Conservation (phyloP, 2,113 vertebrate genomes). For the Nerophis lumbriciformis region DNA sequence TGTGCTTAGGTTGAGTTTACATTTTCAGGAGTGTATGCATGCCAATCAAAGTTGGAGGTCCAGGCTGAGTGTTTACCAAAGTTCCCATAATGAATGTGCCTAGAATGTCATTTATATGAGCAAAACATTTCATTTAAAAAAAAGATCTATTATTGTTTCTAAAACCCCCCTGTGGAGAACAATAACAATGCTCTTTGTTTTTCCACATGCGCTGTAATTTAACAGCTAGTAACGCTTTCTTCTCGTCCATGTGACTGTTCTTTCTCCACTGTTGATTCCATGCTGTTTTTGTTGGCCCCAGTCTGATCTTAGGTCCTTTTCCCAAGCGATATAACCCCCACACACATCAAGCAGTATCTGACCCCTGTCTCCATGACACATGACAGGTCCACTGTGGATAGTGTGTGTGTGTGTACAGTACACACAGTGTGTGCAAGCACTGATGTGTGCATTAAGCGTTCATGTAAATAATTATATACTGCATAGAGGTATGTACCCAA, state of each 20-base stretch:
- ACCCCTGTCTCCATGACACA: slow-evolving; percentile 80
- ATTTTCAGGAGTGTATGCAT: neutral
- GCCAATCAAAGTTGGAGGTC: slow-evolving; percentile 30
- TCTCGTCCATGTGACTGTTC: slow-evolving; percentile 52
- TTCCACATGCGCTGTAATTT: slow-evolving; percentile 82
- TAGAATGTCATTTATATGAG: slow-evolving; percentile 7
- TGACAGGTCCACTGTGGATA: slow-evolving; percentile 58
- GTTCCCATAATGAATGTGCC: slow-evolving; percentile 83
- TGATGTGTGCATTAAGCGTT: slow-evolving; percentile 18
- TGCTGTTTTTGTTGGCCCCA: slow-evolving; percentile 93
- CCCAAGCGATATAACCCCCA: slow-evolving; percentile 91
- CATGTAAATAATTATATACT: slow-evolving; percentile 31
- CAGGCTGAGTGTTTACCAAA: slow-evolving; percentile 73
- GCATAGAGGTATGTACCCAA: slow-evolving; percentile 18
- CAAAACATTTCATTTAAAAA: too few relatives aligned
- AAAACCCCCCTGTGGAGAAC: slow-evolving; percentile 63
- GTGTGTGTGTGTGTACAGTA: slow-evolving; percentile 14
- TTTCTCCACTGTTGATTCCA: slow-evolving; percentile 83
- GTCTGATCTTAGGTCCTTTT: slow-evolving; percentile 88
- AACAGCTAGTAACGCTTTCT: slow-evolving; percentile 73
- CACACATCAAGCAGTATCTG: slow-evolving; percentile 79
- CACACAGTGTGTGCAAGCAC: slow-evolving; percentile 11
- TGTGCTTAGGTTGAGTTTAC: slow-evolving; percentile 11
- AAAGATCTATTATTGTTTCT: slow-evolving; percentile 54
- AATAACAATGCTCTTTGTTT: slow-evolving; percentile 88